These are phyloP conservation scores for Coptodon bakossiorum DNA, from an alignment of 2,113 vertebrate species.

Conservation along the genomic window DNA sequence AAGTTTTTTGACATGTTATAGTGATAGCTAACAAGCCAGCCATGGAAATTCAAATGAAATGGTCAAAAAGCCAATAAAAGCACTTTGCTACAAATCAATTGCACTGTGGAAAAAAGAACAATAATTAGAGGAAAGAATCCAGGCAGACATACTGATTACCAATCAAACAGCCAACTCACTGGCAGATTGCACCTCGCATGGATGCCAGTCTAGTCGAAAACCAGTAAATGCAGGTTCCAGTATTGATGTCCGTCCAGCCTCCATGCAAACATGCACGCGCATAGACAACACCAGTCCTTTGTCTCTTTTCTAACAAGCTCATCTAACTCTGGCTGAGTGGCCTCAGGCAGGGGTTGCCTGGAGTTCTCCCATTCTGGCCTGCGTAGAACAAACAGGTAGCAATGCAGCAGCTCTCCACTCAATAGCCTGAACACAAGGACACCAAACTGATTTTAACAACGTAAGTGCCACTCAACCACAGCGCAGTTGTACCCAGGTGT, in stretches of 20 bases:
- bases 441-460: slow-evolving; percentile 12
- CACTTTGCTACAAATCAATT: slow-evolving; percentile 36
- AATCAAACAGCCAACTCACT: slow-evolving; percentile 37
- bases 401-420: background rate
- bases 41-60: background rate
- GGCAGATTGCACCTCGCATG: slow-evolving; percentile 25
- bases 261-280: background rate
- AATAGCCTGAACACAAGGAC: background rate
- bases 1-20: background rate
- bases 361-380: background rate
- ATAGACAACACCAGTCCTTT: slow-evolving; percentile 21
- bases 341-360: slow-evolving; percentile 22
- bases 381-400: slow-evolving; percentile 3
- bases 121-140: slow-evolving; percentile 45
- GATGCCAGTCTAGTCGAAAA: slow-evolving; percentile 36
- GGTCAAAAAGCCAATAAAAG: slow-evolving; percentile 13
- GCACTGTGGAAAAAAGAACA: slow-evolving; percentile 9
- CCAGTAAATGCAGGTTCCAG: slow-evolving; percentile 55
- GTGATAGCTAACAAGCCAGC: background rate
- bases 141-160: slow-evolving; percentile 47
- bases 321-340: slow-evolving; percentile 27
- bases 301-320: slow-evolving; percentile 44
- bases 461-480: background rate
- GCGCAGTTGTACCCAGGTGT: background rate
- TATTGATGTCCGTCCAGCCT: slow-evolving; percentile 46